A percentile compares a stretch with the other conserved stretches of the same genome.
phyloP scores from a whole-genome alignment of 1,140 invertebrate genomes.

The Cyclargus thomasi region DNA sequence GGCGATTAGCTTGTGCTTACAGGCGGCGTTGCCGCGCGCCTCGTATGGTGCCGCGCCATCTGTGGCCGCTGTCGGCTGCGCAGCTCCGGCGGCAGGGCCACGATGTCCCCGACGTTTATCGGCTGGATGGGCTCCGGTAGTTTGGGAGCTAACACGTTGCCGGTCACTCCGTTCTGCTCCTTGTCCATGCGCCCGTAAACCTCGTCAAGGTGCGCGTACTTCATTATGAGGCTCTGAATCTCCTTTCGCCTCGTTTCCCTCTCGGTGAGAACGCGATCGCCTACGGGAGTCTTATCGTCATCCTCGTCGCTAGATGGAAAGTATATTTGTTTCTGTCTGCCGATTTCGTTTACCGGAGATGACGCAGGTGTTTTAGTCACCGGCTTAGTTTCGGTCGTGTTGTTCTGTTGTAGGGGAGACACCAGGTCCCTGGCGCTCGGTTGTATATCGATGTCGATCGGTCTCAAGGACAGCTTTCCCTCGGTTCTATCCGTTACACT shows the following conservation, averaged over 20 bases:
- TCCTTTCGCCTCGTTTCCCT: constrained; percentile 86
- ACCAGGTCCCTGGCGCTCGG: constrained; percentile 52
- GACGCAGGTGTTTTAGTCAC: constrained; percentile 57
- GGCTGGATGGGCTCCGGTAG: constrained; percentile 48
- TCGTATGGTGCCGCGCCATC: constrained; percentile 52
- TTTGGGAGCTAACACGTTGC: constrained; percentile 31
- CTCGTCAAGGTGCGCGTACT: constrained; percentile 84
- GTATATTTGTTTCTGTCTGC: constrained; percentile 72
- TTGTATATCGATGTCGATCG: constrained; percentile 69
- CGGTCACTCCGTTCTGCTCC: constrained; percentile 38
- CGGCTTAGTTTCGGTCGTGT: constrained; percentile 41
- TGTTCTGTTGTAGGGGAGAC: constrained; percentile 47
- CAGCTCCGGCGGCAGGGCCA: constrained; percentile 58
- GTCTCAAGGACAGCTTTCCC: constrained; percentile 65
- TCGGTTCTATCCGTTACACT: constrained; percentile 69
- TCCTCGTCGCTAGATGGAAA: constrained; percentile 69
- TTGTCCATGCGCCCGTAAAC: constrained; percentile 74
- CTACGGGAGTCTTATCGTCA: constrained; percentile 73
- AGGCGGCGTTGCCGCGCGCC: constrained; percentile 71
- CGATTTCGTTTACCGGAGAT: constrained; percentile 49
- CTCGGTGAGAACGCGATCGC: constrained; percentile 78
- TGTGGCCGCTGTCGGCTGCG: constrained; percentile 60
- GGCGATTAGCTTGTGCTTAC: constrained; percentile 73
- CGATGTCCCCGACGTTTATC: constrained; percentile 53
- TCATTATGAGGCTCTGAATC: constrained; percentile 86